Base-by-base conservation (phyloP, 2,888 invertebrate genomes). In the Pomacea canaliculata region DNA sequence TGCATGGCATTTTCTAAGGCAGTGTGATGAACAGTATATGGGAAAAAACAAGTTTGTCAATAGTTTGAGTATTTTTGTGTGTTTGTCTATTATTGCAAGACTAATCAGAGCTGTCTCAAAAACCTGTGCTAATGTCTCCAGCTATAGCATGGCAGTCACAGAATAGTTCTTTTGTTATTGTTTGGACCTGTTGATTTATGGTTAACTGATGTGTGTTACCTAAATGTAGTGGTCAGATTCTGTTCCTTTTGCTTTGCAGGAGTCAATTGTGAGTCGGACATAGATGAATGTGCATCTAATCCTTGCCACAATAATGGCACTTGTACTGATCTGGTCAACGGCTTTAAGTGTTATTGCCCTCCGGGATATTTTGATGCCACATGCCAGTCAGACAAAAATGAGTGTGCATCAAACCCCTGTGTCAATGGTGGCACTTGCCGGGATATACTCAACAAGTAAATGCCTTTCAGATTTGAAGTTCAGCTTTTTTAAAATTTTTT, bases 271-370 rank as follows among this genome's bases (percentile, higher is more conserved):
- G 85, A 85, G 70, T 70, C 73, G 66, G 97, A 98, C 85, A 97
- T 98, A 71, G 96, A 98, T 86, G 98, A 98, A 88, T 98, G 98
- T 89, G 95, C 95, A 2, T 97, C 97, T 18, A 95, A 95, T 85
- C 98, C 98, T 23, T 98, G 98, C 90, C 96, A 95, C 90, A 98
- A 98, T 88, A 96, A 96, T 0, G 98, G 97, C 46, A 94, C 94
- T 63, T 98, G 98, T 90, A 84, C 85, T 63, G 98, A 98, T 91
- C 92, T 95, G 77, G 97, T 97, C 0, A 98, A 98, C 92, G 96
- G 96, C 19, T 97, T 97, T 88, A 93, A 94, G 83, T 98, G 98
- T 86, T 94, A 95, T 80, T 98, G 98, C 88, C 94, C 95, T 1
- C 93, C 94, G 9, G 90, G 89, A 63, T 90, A 86, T 84, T 85